Evolutionary conservation across 2,888 invertebrate genomes (phyloP).

Genomic region (Formica aserva): DNA sequence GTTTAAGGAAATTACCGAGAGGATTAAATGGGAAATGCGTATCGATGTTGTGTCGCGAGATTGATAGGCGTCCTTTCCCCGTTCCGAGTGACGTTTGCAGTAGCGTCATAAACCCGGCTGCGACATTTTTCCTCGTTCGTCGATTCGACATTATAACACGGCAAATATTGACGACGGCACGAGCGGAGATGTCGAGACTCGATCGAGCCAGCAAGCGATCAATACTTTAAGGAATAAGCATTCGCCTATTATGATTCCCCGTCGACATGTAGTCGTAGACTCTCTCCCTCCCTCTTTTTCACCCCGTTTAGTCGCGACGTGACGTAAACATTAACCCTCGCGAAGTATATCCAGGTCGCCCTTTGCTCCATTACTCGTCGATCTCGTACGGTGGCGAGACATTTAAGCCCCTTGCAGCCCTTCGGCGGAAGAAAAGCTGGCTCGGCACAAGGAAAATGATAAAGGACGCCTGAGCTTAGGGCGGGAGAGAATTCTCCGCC

Average conservation of each 20-base stretch:
- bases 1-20: slow-evolving; percentile 74
- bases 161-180: slow-evolving; percentile 52
- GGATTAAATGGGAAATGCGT: slow-evolving; percentile 70
- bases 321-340: slow-evolving; percentile 47
- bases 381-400: slow-evolving; percentile 35
- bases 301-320: slow-evolving; percentile 26
- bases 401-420: slow-evolving; percentile 47
- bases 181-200: slow-evolving; percentile 12
- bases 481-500: slow-evolving; percentile 33
- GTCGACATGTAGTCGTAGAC: slow-evolving; percentile 29
- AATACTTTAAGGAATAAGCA: slow-evolving; percentile 25
- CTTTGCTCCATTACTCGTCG: slow-evolving; percentile 53
- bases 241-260: slow-evolving; percentile 32
- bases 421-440: slow-evolving; percentile 39
- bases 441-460: slow-evolving; percentile 48
- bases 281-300: neutral
- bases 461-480: slow-evolving; percentile 49
- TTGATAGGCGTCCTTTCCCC: slow-evolving; percentile 43
- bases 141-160: slow-evolving; percentile 57
- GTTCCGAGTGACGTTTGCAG: slow-evolving; percentile 61
- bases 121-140: slow-evolving; percentile 23
- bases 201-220: slow-evolving; percentile 36
- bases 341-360: slow-evolving; percentile 32
- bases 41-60: slow-evolving; percentile 64
- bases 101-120: slow-evolving; percentile 28